These are phyloP conservation scores for Piscicola geometra DNA, from an alignment of 2,888 invertebrate genomes.

Conservation along the genomic window DNA sequence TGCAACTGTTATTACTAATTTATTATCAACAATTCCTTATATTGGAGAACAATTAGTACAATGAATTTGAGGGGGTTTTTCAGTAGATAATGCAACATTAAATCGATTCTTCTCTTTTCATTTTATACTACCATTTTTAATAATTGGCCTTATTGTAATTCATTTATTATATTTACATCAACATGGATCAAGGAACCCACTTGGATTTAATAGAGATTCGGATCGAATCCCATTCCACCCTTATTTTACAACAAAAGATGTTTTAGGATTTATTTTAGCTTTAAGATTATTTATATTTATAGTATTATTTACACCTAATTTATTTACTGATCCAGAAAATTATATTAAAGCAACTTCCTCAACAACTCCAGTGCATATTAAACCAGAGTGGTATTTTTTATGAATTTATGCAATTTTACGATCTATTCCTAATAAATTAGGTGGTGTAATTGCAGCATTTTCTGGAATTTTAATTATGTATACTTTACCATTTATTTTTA, in stretches of 20 bases:
- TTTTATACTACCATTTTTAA: slow-evolving; percentile 69
- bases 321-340: slow-evolving; percentile 70
- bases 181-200: slow-evolving; percentile 67
- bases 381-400: slow-evolving; percentile 79
- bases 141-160: slow-evolving; percentile 62
- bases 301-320: slow-evolving; percentile 61
- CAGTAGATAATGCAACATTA: slow-evolving; percentile 69
- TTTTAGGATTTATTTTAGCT: slow-evolving; percentile 49
- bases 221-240: slow-evolving; percentile 69
- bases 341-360: slow-evolving; percentile 68
- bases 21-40: slow-evolving; percentile 69
- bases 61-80: slow-evolving; percentile 74
- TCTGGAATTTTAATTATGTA: slow-evolving; percentile 67
- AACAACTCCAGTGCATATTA: slow-evolving; percentile 70
- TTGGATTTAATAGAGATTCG: slow-evolving; percentile 65
- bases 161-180: slow-evolving; percentile 67
- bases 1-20: slow-evolving; percentile 68
- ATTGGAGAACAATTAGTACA: slow-evolving; percentile 64
- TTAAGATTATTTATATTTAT: slow-evolving; percentile 59
- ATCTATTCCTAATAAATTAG: slow-evolving; percentile 74
- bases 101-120: slow-evolving; percentile 73
- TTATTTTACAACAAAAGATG: slow-evolving; percentile 66
- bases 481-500: slow-evolving; percentile 61
- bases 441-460: slow-evolving; percentile 67
- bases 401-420: slow-evolving; percentile 77